Conservation (phyloP, 2,113 vertebrate species). For the Chamaea fasciata region DNA sequence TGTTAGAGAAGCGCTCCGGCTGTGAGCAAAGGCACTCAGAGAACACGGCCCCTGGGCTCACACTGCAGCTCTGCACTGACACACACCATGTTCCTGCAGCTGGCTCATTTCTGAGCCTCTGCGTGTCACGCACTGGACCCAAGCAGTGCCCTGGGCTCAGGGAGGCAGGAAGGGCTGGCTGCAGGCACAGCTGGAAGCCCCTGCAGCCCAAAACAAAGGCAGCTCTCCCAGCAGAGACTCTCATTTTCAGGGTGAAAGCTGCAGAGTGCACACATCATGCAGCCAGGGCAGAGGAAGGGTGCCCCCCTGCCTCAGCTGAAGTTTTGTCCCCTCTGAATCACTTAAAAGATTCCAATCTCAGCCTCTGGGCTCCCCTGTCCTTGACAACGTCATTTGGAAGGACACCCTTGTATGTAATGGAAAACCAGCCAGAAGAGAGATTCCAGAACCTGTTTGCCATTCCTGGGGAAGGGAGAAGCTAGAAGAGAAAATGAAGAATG, state of each 20-base stretch:
- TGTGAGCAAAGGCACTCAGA: neutral
- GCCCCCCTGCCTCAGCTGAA: neutral
- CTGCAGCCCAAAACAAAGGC: neutral
- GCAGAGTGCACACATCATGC: neutral
- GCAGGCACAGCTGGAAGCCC: neutral
- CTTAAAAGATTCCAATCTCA: neutral
- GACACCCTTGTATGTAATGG: neutral
- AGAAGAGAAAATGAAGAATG: neutral
- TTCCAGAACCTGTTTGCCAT: neutral
- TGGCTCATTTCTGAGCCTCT: neutral
- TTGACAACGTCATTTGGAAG: constrained; percentile 25
- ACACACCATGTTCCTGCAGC: neutral
- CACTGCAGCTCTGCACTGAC: neutral
- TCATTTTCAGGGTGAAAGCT: neutral
- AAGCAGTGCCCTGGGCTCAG: neutral
- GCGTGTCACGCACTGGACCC: neutral
- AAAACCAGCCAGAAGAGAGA: neutral
- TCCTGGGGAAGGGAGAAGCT: neutral
- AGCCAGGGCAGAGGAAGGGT: neutral
- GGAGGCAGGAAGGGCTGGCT: neutral
- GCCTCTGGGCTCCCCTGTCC: constrained; percentile 1
- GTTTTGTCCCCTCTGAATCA: neutral
- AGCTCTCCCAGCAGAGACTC: neutral
- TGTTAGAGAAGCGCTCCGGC: neutral
- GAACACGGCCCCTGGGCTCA: neutral